A percentile compares a stretch with the other conserved stretches of the same genome.
Evolutionary conservation across 2,888 invertebrate genomes (phyloP).

Genomic region (Eupithecia abbreviata): DNA sequence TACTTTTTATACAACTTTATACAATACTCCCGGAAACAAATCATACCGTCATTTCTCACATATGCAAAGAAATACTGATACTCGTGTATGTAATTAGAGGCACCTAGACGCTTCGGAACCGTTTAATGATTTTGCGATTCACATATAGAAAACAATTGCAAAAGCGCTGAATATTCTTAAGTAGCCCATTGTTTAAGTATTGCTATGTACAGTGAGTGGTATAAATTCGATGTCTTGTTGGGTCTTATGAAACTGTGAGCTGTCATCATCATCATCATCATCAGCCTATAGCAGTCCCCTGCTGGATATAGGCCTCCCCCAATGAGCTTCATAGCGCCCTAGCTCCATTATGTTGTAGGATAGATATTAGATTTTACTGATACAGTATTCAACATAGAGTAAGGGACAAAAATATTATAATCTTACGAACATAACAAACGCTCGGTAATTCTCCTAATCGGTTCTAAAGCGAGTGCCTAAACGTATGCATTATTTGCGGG

Average conservation of each 20-base stretch:
- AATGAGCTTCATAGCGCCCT: too few relatives aligned
- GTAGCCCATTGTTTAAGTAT: background rate
- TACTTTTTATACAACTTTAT: slow-evolving; percentile 35
- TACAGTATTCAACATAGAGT: too few relatives aligned
- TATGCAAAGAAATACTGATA: slow-evolving; percentile 32
- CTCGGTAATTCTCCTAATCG: too few relatives aligned
- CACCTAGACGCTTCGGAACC: background rate
- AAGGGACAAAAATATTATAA: too few relatives aligned
- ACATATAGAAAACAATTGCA: background rate
- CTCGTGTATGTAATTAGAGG: background rate
- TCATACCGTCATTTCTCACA: slow-evolving; percentile 44
- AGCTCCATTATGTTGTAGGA: too few relatives aligned
- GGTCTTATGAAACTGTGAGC: background rate
- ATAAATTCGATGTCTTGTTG: background rate
- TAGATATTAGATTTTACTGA: too few relatives aligned
- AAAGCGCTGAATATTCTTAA: background rate
- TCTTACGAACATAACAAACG: too few relatives aligned
- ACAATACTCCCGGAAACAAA: slow-evolving; percentile 51
- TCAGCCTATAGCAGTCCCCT: too few relatives aligned
- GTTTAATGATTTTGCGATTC: slow-evolving; percentile 16
- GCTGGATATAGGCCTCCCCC: too few relatives aligned
- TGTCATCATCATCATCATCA: too few relatives aligned
- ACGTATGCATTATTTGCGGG: too few relatives aligned
- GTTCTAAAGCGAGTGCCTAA: too few relatives aligned
- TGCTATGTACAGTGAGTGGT: background rate